Percentiles rank a stretch among this genome's conserved stretches.
Conservation (phyloP, 2,888 invertebrate species). For the Dendrolimus houi region DNA sequence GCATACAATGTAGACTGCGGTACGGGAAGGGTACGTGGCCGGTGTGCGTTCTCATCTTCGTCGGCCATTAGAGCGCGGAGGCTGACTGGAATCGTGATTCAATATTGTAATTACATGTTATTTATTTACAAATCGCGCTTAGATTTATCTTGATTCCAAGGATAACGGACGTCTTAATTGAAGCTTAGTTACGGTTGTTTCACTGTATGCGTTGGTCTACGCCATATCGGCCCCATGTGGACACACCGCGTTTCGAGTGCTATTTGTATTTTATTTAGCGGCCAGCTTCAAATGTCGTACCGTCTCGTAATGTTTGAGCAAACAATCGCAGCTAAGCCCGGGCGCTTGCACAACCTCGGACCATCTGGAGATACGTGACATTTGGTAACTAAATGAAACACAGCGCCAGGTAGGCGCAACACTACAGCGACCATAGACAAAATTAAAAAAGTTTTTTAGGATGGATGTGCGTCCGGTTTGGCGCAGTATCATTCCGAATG, state of each 20-base stretch:
- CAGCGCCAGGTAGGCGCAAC: slow-evolving; percentile 36
- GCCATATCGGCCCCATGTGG: slow-evolving; percentile 52
- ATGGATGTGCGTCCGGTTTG: slow-evolving; percentile 51
- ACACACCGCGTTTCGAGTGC: slow-evolving; percentile 53
- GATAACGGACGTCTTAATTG: slow-evolving; percentile 69
- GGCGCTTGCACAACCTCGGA: slow-evolving; percentile 63
- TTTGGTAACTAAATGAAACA: slow-evolving; percentile 43
- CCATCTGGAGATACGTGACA: slow-evolving; percentile 72
- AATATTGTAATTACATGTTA: slow-evolving; percentile 68
- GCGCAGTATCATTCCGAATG: slow-evolving; percentile 59
- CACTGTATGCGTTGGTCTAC: slow-evolving; percentile 51
- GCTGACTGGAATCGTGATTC: slow-evolving; percentile 58
- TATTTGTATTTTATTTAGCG: slow-evolving; percentile 74
- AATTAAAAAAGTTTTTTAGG: slow-evolving; percentile 49
- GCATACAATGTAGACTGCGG: slow-evolving; percentile 37
- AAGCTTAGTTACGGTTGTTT: slow-evolving; percentile 60
- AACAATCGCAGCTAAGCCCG: slow-evolving; percentile 55
- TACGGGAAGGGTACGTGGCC: slow-evolving; percentile 14
- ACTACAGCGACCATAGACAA: slow-evolving; percentile 33
- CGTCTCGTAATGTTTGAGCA: slow-evolving; percentile 73
- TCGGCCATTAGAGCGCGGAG: slow-evolving; percentile 51
- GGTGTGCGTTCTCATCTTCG: slow-evolving; percentile 48
- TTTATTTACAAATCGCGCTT: slow-evolving; percentile 56
- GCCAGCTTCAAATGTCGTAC: slow-evolving; percentile 71
- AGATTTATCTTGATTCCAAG: slow-evolving; percentile 56